Evolutionary conservation across 2,888 invertebrate species (phyloP).

Genomic region (Macropis europaea): DNA sequence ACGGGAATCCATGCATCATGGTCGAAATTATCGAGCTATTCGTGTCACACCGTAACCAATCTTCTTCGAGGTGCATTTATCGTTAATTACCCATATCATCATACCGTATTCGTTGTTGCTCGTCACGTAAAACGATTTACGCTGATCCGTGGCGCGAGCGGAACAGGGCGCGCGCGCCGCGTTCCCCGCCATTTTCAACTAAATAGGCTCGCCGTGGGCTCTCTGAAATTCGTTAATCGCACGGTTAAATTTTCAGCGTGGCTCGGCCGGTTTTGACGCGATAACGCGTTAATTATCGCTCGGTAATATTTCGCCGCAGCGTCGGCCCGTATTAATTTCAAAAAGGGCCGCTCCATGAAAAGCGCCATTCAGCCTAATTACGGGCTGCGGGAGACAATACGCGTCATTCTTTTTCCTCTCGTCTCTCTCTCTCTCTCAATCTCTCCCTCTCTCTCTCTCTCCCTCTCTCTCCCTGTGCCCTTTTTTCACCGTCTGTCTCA

Average conservation of each 20-base stretch:
- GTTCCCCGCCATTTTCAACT: constrained; percentile 26
- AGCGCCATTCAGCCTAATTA: constrained; percentile 69
- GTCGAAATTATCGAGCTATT: too few relatives aligned
- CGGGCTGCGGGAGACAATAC: constrained; percentile 62
- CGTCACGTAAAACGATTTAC: background rate
- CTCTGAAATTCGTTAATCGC: constrained; percentile 62
- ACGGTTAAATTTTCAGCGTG: constrained; percentile 58
- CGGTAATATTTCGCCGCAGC: constrained; percentile 62
- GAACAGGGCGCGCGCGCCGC: background rate
- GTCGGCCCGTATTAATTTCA: constrained; percentile 62
- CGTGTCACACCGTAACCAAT: too few relatives aligned
- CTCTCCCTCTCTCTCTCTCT: background rate
- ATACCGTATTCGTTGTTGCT: background rate
- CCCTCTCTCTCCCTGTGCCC: background rate
- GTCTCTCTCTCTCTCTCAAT: background rate
- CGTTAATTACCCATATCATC: too few relatives aligned
- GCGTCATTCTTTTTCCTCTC: constrained; percentile 41
- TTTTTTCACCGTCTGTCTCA: constrained; percentile 5
- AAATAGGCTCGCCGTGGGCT: background rate
- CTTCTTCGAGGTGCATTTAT: too few relatives aligned
- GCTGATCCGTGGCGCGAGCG: background rate
- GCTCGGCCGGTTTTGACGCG: constrained; percentile 62
- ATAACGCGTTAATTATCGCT: constrained; percentile 68
- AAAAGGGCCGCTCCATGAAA: constrained; percentile 64
- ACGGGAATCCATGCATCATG: too few relatives aligned